Conservation (phyloP, 1,140 invertebrate genomes). For the Drosophila sp. region DNA sequence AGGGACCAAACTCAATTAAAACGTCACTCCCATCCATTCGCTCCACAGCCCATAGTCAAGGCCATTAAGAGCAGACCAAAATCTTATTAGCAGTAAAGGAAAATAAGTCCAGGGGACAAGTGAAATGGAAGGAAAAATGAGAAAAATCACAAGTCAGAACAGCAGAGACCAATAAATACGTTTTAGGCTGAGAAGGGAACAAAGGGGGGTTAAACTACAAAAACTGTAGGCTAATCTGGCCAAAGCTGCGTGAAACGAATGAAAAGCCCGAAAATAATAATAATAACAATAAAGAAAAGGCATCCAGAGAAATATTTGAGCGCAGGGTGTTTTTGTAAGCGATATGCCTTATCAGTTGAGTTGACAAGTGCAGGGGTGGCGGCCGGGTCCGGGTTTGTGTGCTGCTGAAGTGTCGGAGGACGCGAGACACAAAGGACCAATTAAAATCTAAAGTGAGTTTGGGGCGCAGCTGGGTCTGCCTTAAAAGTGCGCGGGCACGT, state of each 20-base stretch:
- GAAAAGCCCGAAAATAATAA: constrained; percentile 79
- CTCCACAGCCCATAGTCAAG: constrained; percentile 45
- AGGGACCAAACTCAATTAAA: constrained; percentile 74
- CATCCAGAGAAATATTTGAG: constrained; percentile 28
- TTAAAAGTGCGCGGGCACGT: constrained; percentile 45
- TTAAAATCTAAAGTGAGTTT: constrained; percentile 77
- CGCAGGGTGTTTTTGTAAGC: constrained; percentile 43
- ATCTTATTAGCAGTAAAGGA: constrained; percentile 82
- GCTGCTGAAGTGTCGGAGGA: constrained; percentile 54
- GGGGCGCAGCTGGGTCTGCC: constrained; percentile 26
- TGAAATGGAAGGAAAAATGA: constrained; percentile 2
- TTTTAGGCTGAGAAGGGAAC: background rate
- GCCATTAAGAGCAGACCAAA: constrained; percentile 70
- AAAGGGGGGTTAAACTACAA: constrained; percentile 51
- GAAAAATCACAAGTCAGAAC: constrained; percentile 56
- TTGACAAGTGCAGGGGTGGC: constrained; percentile 26
- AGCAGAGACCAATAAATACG: constrained; percentile 47
- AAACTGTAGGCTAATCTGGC: constrained; percentile 69
- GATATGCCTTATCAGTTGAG: constrained; percentile 52
- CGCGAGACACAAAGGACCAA: constrained; percentile 80
- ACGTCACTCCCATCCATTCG: constrained; percentile 11
- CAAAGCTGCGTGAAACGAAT: constrained; percentile 84
- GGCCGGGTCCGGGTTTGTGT: background rate
- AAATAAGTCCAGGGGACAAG: constrained; percentile 34
- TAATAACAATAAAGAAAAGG: constrained; percentile 76